Percentiles rank a stretch among this genome's conserved stretches.
These are phyloP conservation scores for Emesis castigata DNA, from an alignment of 2,888 invertebrate species.

Conservation along the genomic window DNA sequence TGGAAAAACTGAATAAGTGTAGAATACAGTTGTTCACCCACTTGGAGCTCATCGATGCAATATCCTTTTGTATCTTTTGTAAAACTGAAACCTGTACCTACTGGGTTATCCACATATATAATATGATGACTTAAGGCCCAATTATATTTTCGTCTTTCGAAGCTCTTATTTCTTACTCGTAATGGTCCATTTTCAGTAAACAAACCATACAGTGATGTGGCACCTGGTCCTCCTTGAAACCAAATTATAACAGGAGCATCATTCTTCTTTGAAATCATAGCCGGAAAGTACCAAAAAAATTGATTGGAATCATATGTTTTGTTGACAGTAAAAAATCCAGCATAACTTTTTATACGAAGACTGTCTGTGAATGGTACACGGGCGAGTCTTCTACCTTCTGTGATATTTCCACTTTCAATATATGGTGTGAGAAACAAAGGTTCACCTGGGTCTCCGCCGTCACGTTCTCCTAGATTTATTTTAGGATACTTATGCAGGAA, in stretches of 20 bases:
- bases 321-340: conserved; percentile 96
- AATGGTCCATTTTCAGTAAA: conserved; percentile 96
- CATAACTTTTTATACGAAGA: conserved; percentile 90
- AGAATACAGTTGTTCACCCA: conserved; percentile 94
- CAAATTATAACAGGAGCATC: conserved; percentile 94
- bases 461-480: conserved; percentile 75
- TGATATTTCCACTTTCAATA: conserved; percentile 92
- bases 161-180: conserved; percentile 75
- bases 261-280: conserved; percentile 85
- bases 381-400: conserved; percentile 88
- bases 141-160: conserved; percentile 91
- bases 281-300: conserved; percentile 98
- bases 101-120: conserved; percentile 97
- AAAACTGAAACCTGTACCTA: conserved; percentile 97
- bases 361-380: conserved; percentile 89
- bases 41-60: conserved; percentile 93
- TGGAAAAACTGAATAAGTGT: conserved; percentile 95
- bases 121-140: conserved; percentile 95
- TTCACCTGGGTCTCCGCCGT: conserved; percentile 81
- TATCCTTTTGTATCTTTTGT: conserved; percentile 94
- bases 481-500: conserved; percentile 79
- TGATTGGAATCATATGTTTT: conserved; percentile 93
- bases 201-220: conserved; percentile 94
- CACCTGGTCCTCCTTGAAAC: conserved; percentile 96
- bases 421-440: conserved; percentile 94